Evolutionary conservation across 2,888 invertebrate genomes (phyloP).

Genomic region (Microplitis deprimator): DNA sequence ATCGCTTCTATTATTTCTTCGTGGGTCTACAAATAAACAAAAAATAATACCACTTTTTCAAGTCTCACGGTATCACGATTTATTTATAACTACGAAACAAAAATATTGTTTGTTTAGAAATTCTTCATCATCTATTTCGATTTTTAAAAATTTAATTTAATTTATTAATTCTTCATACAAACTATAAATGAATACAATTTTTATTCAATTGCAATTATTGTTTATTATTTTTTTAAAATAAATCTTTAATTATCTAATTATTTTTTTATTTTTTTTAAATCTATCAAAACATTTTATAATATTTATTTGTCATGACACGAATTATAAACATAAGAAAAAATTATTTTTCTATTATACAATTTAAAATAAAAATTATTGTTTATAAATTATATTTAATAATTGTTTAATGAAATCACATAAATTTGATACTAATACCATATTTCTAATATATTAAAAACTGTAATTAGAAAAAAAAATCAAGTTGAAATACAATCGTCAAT

Average conservation of each 20-base stretch:
- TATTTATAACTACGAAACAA: not conserved
- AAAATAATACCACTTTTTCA: slow-evolving; percentile 59
- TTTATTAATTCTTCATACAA: not conserved
- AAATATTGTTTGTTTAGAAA: not conserved
- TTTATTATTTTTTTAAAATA: not conserved
- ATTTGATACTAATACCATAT: not conserved
- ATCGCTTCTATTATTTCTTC: slow-evolving; percentile 59
- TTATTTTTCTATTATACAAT: not conserved
- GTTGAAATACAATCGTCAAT: too few species aligned
- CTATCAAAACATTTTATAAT: too few species aligned
- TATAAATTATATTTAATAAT: not conserved
- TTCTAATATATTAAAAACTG: not conserved
- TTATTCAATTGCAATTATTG: not conserved
- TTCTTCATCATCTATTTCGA: not conserved
- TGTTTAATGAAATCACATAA: not conserved
- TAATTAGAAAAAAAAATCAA: too few species aligned
- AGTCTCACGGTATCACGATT: slow-evolving; percentile 12
- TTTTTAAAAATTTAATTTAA: not conserved
- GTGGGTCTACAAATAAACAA: slow-evolving; percentile 67
- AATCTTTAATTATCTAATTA: not conserved
- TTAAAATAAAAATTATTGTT: not conserved
- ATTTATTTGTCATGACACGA: too few species aligned
- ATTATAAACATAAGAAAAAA: too few species aligned
- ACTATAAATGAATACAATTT: not conserved
- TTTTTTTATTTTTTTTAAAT: too few species aligned